Base-by-base conservation (phyloP, 1,140 invertebrate species). In the Stenopsyche tienmushanensis region DNA sequence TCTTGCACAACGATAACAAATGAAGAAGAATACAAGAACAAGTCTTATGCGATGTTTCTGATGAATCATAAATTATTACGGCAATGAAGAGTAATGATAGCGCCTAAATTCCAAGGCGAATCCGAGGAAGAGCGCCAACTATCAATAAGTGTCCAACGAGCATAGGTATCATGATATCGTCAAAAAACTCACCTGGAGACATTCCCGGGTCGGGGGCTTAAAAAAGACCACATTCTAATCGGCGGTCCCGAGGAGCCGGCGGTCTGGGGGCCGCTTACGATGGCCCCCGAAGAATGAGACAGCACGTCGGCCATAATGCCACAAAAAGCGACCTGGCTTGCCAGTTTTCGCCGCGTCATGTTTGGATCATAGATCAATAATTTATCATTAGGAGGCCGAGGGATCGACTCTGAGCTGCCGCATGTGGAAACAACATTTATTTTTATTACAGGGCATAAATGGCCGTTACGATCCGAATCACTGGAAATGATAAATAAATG, bases 311-410 rank as follows among this genome's bases (percentile, higher is more conserved):
- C n/a, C n/a, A n/a, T n/a, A n/a, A n/a, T n/a, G n/a, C 18, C 18
- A 47, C 42, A 53, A 63, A 52, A 58, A 49, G 26, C 25, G 24
- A 2, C 24, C 50, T 3, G 47, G 15, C 29, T 13, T 34, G 29
- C 24, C 25, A 34, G 24, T 18, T 45, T 66, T 66, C 60, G 67
- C 60, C 64, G 21, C 25, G 64, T 69, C 67, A 69, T 65, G 64
- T 50, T 57, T 29, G 64, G 59, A 49, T 63, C 64, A 62, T 60
- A 54, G 67, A 69, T 66, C 67, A 66, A 69, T 69, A 69, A 69
- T 69, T 66, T 69, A 69, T 69, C 67, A 69, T 69, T 69, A 66
- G 47, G 17, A 26, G 39, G 63, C 44, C 23, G 44, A 17, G 25
- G 45, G 25, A 20, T 13, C 23, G 34, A 21, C n/a, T 21, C 45